phyloP scores from a whole-genome alignment of 2,888 invertebrate genomes.

The Neoascia interrupta region DNA sequence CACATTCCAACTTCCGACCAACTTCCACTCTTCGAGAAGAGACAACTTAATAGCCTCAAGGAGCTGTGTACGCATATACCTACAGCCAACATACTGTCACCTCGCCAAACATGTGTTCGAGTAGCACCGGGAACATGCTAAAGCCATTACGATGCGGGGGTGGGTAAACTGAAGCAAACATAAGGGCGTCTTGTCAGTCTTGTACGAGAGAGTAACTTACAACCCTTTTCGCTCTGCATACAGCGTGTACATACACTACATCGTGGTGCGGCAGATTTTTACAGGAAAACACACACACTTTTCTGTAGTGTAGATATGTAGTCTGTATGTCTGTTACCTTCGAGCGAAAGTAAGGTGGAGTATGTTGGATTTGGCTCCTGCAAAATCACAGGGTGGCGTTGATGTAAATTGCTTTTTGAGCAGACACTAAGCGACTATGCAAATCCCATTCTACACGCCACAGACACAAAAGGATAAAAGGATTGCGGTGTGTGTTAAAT shows the following conservation, averaged over 20 bases:
- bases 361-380: neutral
- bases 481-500: constrained; percentile 53
- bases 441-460: constrained; percentile 23
- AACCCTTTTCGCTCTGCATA: constrained; percentile 44
- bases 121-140: constrained; percentile 51
- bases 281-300: constrained; percentile 3
- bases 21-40: constrained; percentile 19
- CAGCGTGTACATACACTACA: neutral
- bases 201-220: constrained; percentile 19
- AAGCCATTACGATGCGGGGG: constrained; percentile 43
- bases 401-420: constrained; percentile 62
- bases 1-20: constrained; percentile 64
- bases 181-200: constrained; percentile 39
- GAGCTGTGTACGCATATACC: no score
- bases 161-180: neutral
- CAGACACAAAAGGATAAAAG: constrained; percentile 44
- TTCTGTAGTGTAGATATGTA: no score
- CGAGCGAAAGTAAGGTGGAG: neutral
- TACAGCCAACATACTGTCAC: constrained; percentile 45
- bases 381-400: constrained; percentile 37
- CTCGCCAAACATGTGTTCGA: constrained; percentile 51
- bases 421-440: constrained; percentile 43
- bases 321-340: no score
- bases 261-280: constrained; percentile 18
- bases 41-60: constrained; percentile 58